A percentile compares a stretch with the other conserved stretches of the same genome.
These are phyloP conservation scores for Aporophyla lueneburgensis DNA, from an alignment of 2,888 invertebrate species.

Conservation along the genomic window DNA sequence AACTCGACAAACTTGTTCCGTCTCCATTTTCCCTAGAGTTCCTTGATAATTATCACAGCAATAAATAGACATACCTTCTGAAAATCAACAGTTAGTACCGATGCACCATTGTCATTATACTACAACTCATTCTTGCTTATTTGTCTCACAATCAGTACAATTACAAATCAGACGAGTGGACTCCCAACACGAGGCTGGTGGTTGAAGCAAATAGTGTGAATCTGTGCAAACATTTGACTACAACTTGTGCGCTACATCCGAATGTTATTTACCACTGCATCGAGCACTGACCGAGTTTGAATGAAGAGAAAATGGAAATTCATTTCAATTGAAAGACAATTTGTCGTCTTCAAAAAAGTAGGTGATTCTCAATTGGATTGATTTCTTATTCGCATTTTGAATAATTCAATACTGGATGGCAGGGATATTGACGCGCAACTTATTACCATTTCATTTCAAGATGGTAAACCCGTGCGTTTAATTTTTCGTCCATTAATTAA, in stretches of 20 bases:
- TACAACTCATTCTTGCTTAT: conserved; percentile 2
- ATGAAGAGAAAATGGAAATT: conserved; percentile 4
- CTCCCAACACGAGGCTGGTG: not conserved
- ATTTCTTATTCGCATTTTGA: too few species aligned
- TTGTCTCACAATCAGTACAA: conserved; percentile 18
- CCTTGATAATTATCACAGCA: not conserved
- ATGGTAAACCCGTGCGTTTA: too few species aligned
- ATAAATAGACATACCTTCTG: not conserved
- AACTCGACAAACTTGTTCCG: too few species aligned
- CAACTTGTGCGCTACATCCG: conserved; percentile 37
- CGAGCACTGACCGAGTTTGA: not conserved
- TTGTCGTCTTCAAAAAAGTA: not conserved
- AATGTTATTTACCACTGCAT: conserved; percentile 41
- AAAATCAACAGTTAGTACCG: not conserved
- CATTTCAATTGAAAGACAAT: not conserved
- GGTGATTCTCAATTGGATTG: too few species aligned
- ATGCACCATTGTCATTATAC: not conserved
- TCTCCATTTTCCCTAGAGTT: too few species aligned
- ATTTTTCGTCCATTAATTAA: too few species aligned
- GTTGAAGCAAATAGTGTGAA: conserved; percentile 29
- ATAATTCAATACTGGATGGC: too few species aligned
- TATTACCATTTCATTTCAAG: too few species aligned
- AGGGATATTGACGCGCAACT: too few species aligned
- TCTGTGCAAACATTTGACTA: conserved; percentile 42
- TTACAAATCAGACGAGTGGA: conserved; percentile 15